Evolutionary conservation across 2,888 invertebrate species (phyloP), one percentile per base, ranked within the genome.

Genomic region (Alloscopus bannaensis): DNA sequence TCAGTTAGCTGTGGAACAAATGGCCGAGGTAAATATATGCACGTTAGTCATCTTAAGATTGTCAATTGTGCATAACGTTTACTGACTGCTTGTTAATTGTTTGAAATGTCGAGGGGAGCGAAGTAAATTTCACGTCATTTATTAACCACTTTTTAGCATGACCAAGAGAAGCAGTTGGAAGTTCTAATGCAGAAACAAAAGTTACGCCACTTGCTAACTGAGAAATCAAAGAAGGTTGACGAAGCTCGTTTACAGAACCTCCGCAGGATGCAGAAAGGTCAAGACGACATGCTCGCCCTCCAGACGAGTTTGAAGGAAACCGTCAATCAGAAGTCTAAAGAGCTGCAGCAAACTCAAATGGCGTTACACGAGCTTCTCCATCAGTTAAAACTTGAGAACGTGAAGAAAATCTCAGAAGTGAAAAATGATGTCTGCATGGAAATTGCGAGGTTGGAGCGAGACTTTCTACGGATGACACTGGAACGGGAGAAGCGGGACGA

Each of bases 131-230:
- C 18, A n/a, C 47, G 18, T 47, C 8, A 47, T 47, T 11, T n/a
- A 47, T 47, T 47, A 18, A n/a, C 1, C 18, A 36, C 59, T 60
- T 40, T 69, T 1, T 40, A 96, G 88, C 91, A 93, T 0, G 93
- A 94, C 85, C 96, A 96, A 87, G 92, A 94, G 86, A 95, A 97
- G 87, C 95, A 97, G 87, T 92, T 93, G 31, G 94, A 97, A 87
- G 90, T 97, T 31, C 95, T 95, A 89, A 93, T 95, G 71, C 95
- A 95, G 87, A 95, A 95, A 87, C 97, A 97, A 87, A 97, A 95
- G 36, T 78, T 85, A 6, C 81, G 85, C 0, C 83, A 77, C 65
- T 60, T 85, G 0, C 76, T 84, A 47, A 84, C 83, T 26, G 84
- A 85, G 57, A 83, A 85, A 60, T 82, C 84, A 11, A 81, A 78